A percentile compares a stretch with the other conserved stretches of the same genome.
Conservation (phyloP, 2,888 invertebrate genomes). For the Pecten maximus region DNA sequence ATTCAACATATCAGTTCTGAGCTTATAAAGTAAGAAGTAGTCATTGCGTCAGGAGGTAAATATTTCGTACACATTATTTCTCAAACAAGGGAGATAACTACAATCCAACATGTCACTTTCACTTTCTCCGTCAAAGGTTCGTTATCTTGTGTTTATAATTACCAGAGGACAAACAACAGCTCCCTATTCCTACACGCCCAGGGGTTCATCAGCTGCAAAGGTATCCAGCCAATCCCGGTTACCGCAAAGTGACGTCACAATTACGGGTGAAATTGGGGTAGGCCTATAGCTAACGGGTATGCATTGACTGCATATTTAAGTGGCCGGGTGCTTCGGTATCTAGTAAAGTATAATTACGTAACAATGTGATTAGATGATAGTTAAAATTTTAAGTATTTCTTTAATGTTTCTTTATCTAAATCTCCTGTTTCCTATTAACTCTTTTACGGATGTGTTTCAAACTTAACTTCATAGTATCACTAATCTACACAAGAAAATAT, state of each 20-base stretch:
- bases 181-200: not conserved
- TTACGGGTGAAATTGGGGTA: not conserved
- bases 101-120: slow-evolving; percentile 4
- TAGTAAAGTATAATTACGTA: not conserved
- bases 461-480: not conserved
- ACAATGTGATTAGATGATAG: not conserved
- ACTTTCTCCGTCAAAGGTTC: not conserved
- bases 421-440: not conserved
- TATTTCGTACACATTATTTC: not conserved
- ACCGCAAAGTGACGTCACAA: not conserved
- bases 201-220: not conserved
- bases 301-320: not conserved
- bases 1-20: too few relatives aligned
- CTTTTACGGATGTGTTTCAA: not conserved
- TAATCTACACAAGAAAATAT: too few relatives aligned
- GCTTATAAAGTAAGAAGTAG: not conserved
- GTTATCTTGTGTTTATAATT: slow-evolving; percentile 1
- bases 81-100: slow-evolving; percentile 19
- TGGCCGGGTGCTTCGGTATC: not conserved
- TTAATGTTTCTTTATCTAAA: not conserved
- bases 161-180: not conserved
- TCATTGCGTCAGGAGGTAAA: not conserved
- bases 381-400: not conserved
- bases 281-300: not conserved
- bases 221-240: not conserved